Percentiles rank a stretch among this genome's conserved stretches.
phyloP scores from a whole-genome alignment of 2,113 vertebrate genomes.

The Telmatochromis sp. region DNA sequence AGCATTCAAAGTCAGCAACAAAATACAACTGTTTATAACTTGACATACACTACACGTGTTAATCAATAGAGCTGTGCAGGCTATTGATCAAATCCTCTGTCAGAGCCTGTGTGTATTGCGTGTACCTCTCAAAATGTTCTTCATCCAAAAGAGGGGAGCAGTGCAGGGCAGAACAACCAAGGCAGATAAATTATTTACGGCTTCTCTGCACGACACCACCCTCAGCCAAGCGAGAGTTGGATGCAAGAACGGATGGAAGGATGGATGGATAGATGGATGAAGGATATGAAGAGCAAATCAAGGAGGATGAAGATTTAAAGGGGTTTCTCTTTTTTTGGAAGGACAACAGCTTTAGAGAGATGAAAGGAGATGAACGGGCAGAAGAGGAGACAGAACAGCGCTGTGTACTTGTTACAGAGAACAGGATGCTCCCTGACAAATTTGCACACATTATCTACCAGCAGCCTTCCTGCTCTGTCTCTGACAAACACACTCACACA shows the following conservation, averaged over 20 bases:
- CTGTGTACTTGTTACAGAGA: slow-evolving; percentile 35
- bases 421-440: slow-evolving; percentile 49
- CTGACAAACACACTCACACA: background rate
- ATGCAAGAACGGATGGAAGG: background rate
- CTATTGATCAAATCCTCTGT: background rate
- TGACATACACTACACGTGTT: background rate
- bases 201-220: slow-evolving; percentile 50
- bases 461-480: background rate
- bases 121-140: slow-evolving; percentile 13
- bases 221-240: background rate
- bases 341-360: background rate
- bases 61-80: background rate
- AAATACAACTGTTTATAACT: background rate
- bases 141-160: slow-evolving; percentile 11
- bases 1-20: background rate
- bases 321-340: background rate
- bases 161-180: slow-evolving; percentile 34
- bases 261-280: background rate
- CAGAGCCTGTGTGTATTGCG: background rate
- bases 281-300: background rate
- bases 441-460: slow-evolving; percentile 30
- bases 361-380: background rate
- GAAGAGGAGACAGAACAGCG: slow-evolving; percentile 8
- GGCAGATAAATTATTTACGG: slow-evolving; percentile 61
- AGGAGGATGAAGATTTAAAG: background rate